Evolutionary conservation across 2,888 invertebrate species (phyloP), one percentile per base, ranked within the genome.

Genomic region (Stenchaetothrips biformis): DNA sequence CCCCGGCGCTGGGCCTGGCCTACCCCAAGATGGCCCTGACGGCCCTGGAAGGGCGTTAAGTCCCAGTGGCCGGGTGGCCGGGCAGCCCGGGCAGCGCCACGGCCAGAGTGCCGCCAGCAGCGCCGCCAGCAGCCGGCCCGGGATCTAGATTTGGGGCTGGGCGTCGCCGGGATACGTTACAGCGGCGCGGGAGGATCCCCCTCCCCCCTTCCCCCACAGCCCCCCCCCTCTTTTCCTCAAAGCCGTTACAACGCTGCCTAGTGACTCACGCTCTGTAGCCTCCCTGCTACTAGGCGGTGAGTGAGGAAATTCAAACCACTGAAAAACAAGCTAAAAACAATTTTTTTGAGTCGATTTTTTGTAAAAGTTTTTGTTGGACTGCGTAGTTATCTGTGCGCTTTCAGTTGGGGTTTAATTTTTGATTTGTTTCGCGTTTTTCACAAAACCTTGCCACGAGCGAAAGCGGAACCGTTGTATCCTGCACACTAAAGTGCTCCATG

Each of bases 61-160:
- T 37, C 37, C 37, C 37, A n/a, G n/a, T 37, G 37, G 37, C 37
- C 37, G 2, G 4, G 37, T 37, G 2, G 37, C 37, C 37, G 37
- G 37, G 37, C 37, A 37, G 2, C 37, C 2, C 53, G 13, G 53
- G 13, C 25, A 25, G 25, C 21, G 67, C 25, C 67, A 9, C 67
- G 21, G 67, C 67, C 67, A 37, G 13, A 25, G 21, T 25, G 67
- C 67, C 67, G 67, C 67, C 25, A 25, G 67, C 67, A 67, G 67
- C 9, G 13, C 21, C 67, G 25, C 13, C 53, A 53, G 53, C 53
- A 53, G 37, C 37, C 37, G 37, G 2, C 25, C 2, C 8, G 7
- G 67, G 67, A 74, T 74, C 67, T 74, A 74, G 67, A 74, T 74
- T 74, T 74, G 67, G 67, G 67, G 21, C 67, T 74, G 67, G 25